Conservation (phyloP, 2,888 invertebrate species). For the Hydroisotoma schaefferi region DNA sequence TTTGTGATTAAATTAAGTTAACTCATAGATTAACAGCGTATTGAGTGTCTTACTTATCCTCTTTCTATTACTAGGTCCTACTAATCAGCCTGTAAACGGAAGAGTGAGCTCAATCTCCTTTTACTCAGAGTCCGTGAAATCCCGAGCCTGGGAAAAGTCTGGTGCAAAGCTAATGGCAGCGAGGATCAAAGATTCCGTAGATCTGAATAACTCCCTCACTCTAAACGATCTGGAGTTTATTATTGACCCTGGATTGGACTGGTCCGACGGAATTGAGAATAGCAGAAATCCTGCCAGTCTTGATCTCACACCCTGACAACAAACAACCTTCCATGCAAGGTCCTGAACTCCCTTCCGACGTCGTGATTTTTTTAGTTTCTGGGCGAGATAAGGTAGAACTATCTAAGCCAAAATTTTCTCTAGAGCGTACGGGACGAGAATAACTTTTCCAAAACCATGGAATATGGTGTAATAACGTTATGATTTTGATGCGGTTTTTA, state of each 20-base stretch:
- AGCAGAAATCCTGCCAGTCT: neutral
- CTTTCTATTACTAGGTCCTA: constrained; percentile 14
- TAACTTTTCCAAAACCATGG: too few relatives aligned
- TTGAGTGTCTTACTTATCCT: neutral
- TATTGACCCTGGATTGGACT: neutral
- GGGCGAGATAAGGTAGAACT: too few relatives aligned
- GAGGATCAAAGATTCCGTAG: constrained; percentile 40
- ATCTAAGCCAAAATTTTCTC: too few relatives aligned
- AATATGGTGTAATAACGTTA: too few relatives aligned
- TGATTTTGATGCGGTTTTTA: too few relatives aligned
- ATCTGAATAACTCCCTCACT: constrained; percentile 27
- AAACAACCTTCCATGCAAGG: too few relatives aligned
- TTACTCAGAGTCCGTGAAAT: constrained; percentile 27
- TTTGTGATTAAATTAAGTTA: neutral
- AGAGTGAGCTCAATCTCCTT: constrained; percentile 31
- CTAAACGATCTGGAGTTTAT: constrained; percentile 33
- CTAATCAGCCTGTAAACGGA: constrained; percentile 7
- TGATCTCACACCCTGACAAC: constrained; percentile 10
- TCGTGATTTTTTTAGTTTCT: too few relatives aligned
- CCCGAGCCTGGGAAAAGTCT: constrained; percentile 40
- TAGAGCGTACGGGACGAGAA: too few relatives aligned
- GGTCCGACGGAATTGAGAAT: neutral
- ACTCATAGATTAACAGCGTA: neutral
- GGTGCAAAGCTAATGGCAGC: constrained; percentile 42
- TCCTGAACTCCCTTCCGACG: too few relatives aligned